These are phyloP conservation scores for Nannobrachium achirus DNA, from an alignment of 2,113 vertebrate genomes.

Conservation along the genomic window DNA sequence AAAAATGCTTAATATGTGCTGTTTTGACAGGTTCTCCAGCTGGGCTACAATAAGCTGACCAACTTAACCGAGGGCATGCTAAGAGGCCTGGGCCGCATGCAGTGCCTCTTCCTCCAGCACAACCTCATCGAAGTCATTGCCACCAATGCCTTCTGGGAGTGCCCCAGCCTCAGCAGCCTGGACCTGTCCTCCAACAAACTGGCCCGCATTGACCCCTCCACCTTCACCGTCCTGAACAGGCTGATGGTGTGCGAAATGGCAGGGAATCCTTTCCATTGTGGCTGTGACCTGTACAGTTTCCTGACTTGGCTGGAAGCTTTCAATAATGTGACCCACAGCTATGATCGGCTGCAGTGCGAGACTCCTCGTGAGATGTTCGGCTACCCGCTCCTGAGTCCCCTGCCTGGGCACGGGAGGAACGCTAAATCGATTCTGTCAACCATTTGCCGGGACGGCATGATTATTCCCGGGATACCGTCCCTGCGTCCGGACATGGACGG, in stretches of 20 bases:
- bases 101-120: constrained; percentile 97
- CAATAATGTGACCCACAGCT: constrained; percentile 96
- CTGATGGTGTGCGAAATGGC: constrained; percentile 94
- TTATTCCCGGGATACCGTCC: constrained; percentile 85
- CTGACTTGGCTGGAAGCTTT: constrained; percentile 94
- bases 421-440: constrained; percentile 90
- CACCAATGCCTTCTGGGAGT: constrained; percentile 93
- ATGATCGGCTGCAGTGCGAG: constrained; percentile 96
- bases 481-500: constrained; percentile 86
- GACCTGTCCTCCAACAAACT: constrained; percentile 96
- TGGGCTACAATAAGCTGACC: constrained; percentile 96
- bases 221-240: constrained; percentile 87
- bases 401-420: constrained; percentile 88
- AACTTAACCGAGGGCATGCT: constrained; percentile 97
- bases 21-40: constrained; percentile 84
- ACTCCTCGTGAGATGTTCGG: constrained; percentile 89
- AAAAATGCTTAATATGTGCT: too few relatives aligned
- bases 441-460: constrained; percentile 88
- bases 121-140: constrained; percentile 96
- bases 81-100: constrained; percentile 91
- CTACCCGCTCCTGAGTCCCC: constrained; percentile 89
- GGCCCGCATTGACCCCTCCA: constrained; percentile 89
- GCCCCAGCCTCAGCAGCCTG: constrained; percentile 93
- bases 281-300: constrained; percentile 93
- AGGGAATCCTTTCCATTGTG: constrained; percentile 96